Evolutionary conservation across 1,140 invertebrate species (phyloP), one percentile per base, ranked within the genome.

Genomic region (Ostrea edulis): DNA sequence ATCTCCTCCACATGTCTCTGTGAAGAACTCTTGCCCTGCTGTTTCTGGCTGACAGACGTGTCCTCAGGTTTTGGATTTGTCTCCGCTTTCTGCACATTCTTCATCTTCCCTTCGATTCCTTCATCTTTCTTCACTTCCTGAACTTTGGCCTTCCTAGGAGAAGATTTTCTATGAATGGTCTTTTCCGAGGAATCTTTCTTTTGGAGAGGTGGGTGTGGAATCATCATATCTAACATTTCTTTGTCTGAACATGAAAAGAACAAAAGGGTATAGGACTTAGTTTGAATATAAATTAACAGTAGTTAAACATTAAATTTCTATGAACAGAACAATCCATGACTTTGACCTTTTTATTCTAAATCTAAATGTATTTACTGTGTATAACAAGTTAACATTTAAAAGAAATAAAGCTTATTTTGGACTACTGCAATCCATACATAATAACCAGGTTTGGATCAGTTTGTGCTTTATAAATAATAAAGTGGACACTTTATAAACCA

Each of bases 1-100:
- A 93, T 91, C 14, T 89, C 92, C 14, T 93, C 92, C 35, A 92
- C 89, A 90, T 93, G 93, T 82, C 89, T 44, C 20, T 87, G 86
- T 25, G 91, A 87, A 22, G 86, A 82, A 51, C 55, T 88, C 44
- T 65, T 85, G 51, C 44, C n/a, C n/a, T 65, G 29, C 58, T 85
- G 84, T 62, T 85, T 85, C 84, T 54, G 29, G 17, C 54, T 58
- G 5, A 68, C 82, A 29, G 22, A n/a, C 17, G 20, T 25, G n/a
- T 12, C 84, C 20, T 87, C 86, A 20, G 5, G 22, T 52, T 22
- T 25, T 54, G 20, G 55, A 53, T 82, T 82, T 17, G 8, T 29
- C 5, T 44, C 68, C 8, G 29, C 65, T 65, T 87, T 58, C 29
- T 87, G 51, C 3, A 20, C 8, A 0, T 52, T 8, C 22, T 83